Conservation (phyloP, 1,140 invertebrate genomes). For the Drosophila lacertosa region DNA sequence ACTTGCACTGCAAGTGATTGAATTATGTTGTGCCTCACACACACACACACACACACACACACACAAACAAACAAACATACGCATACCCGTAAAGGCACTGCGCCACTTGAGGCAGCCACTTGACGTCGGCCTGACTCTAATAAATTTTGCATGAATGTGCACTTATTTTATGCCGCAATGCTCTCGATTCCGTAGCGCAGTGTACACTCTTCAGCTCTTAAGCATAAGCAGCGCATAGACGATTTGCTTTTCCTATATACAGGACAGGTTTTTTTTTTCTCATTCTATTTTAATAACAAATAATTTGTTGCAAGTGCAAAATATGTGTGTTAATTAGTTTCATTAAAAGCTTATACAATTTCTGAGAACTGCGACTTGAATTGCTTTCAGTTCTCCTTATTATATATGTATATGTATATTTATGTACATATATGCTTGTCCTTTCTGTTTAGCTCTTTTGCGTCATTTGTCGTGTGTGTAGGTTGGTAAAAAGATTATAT, state of each 20-base stretch:
- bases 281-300: no score
- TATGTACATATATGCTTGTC: no score
- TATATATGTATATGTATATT: no score
- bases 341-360: no score
- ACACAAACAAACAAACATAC: not conserved
- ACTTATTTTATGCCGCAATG: conserved; percentile 44
- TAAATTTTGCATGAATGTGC: conserved; percentile 66
- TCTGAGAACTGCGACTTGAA: no score
- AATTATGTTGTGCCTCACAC: conserved; percentile 45
- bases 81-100: not conserved
- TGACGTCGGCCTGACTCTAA: conserved; percentile 39
- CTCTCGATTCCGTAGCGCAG: conserved; percentile 2
- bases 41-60: conserved; percentile 14
- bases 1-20: conserved; percentile 58
- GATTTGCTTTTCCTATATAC: no score
- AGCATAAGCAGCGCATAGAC: not conserved
- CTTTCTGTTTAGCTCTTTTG: not conserved
- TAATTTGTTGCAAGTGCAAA: no score
- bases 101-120: conserved; percentile 15
- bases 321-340: no score
- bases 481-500: no score
- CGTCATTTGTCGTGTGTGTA: not conserved
- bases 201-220: not conserved
- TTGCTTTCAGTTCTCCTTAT: no score
- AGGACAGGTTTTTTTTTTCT: no score